Evolutionary conservation across 2,888 invertebrate genomes (phyloP).

Genomic region (Polyommatus icarus): DNA sequence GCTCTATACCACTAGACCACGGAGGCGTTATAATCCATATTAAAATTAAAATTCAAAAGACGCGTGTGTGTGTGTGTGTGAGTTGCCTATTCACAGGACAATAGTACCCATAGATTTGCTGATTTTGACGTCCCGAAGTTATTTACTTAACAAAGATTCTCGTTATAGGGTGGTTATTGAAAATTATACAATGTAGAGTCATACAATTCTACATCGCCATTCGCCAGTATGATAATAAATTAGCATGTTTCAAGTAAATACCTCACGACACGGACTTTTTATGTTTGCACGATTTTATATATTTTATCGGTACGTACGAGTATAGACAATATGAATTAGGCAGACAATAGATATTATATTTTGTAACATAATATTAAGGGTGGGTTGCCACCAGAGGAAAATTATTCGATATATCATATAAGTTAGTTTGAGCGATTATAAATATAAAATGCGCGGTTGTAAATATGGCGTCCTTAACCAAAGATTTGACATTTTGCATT

Average conservation of each 20-base stretch:
- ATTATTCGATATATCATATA: no score
- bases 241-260: constrained; percentile 1
- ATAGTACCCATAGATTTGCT: background rate
- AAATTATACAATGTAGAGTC: background rate
- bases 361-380: no score
- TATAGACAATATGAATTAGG: background rate
- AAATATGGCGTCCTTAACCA: no score
- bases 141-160: background rate
- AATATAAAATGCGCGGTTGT: no score
- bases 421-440: no score
- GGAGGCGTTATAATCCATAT: no score
- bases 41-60: background rate
- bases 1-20: no score
- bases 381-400: no score
- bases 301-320: background rate
- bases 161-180: background rate
- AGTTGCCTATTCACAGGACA: background rate
- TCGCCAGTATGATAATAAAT: background rate
- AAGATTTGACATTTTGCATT: no score
- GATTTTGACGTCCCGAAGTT: background rate
- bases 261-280: background rate
- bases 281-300: background rate
- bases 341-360: background rate
- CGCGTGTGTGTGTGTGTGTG: background rate
- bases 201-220: background rate